phyloP scores from a whole-genome alignment of 92 coral and sea anemone genomes.

The Porites divaricata region DNA sequence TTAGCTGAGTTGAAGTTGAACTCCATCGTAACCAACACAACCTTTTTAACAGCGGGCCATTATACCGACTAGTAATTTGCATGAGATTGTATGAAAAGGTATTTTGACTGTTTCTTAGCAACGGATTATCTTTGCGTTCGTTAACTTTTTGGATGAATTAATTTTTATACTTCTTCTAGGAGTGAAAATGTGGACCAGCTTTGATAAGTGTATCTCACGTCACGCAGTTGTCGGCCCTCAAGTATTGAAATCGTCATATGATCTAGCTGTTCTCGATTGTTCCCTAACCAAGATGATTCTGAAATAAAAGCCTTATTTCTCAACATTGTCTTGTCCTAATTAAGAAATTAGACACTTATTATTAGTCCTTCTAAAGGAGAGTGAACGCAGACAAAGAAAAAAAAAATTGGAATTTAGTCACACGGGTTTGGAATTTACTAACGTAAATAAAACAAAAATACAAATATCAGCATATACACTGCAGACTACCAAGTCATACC shows the following conservation, averaged over 20 bases:
- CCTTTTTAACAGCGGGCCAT: neutral
- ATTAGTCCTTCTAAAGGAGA: too few relatives aligned
- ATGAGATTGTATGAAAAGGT: conserved; percentile 34
- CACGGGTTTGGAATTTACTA: too few relatives aligned
- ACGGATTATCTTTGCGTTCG: neutral
- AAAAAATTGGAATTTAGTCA: too few relatives aligned
- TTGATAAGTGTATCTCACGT: neutral
- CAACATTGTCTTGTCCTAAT: too few relatives aligned
- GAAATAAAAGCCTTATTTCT: too few relatives aligned
- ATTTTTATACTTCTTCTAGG: neutral
- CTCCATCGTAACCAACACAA: conserved; percentile 39
- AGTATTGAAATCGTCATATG: neutral
- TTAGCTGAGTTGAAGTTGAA: neutral
- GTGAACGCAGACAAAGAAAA: too few relatives aligned
- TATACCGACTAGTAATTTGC: neutral
- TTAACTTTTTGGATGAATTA: neutral
- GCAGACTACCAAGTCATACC: too few relatives aligned
- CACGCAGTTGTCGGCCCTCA: neutral
- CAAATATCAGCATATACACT: too few relatives aligned
- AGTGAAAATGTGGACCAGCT: neutral
- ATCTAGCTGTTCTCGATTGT: neutral
- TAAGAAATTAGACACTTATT: too few relatives aligned
- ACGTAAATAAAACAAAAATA: too few relatives aligned
- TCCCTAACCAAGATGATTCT: neutral
- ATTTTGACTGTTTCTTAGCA: conserved; percentile 44